Evolutionary conservation across 2,113 vertebrate species (phyloP).

Genomic region (Thoracochromis brauschi): DNA sequence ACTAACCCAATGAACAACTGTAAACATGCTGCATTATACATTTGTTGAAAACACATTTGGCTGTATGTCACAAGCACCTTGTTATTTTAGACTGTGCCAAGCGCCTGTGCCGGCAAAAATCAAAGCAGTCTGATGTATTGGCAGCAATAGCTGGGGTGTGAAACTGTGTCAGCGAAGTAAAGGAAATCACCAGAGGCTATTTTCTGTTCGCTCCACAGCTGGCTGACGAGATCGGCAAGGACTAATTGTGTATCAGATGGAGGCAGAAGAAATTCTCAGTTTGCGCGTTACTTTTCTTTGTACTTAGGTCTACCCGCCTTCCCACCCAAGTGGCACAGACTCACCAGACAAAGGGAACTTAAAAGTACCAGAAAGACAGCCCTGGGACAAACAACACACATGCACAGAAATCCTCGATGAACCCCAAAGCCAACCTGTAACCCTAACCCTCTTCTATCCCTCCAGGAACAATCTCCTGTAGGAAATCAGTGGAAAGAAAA

Average conservation of each 20-base stretch:
- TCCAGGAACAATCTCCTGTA: conserved; percentile 17
- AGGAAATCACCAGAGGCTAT: conserved; percentile 40
- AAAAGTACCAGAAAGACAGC: conserved; percentile 28
- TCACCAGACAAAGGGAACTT: conserved; percentile 16
- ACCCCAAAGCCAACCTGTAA: conserved; percentile 47
- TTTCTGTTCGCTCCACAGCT: conserved; percentile 43
- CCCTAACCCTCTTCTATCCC: conserved; percentile 15
- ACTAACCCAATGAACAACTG: conserved; percentile 13
- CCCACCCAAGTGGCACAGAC: conserved; percentile 38
- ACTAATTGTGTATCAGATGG: conserved; percentile 42
- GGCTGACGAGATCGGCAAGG: conserved; percentile 32
- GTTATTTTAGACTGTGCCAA: conserved; percentile 58
- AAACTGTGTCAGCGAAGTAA: conserved; percentile 61
- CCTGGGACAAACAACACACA: conserved; percentile 27
- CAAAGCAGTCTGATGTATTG: conserved; percentile 53
- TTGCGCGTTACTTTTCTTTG: conserved; percentile 17
- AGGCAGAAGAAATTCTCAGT: conserved; percentile 14
- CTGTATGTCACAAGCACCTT: conserved; percentile 54
- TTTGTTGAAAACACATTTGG: conserved; percentile 60
- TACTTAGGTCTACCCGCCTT: conserved; percentile 3
- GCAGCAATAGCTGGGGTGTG: conserved; percentile 39
- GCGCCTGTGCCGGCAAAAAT: conserved; percentile 40
- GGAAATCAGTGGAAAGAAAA: background rate
- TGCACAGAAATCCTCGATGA: conserved; percentile 34
- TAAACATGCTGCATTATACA: conserved; percentile 66